Base-by-base conservation (phyloP, 2,888 invertebrate genomes). In the Perizoma affinitatum region DNA sequence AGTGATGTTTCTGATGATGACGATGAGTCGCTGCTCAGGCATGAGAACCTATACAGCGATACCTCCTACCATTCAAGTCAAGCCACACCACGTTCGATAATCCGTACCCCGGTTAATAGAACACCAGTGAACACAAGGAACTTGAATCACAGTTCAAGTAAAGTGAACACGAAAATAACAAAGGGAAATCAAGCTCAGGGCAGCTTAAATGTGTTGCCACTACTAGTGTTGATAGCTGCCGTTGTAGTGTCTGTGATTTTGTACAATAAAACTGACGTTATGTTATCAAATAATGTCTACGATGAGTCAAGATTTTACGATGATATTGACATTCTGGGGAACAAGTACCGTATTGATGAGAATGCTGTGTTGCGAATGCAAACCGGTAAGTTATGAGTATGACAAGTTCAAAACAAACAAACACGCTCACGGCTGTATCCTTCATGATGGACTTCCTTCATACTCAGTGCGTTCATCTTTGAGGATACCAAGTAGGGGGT, bases 331-430 rank as follows among this genome's bases (percentile, higher is more conserved):
- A 65, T 70, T 52, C 66, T 91, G 36, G 82, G 84, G 57, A 70
- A 76, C 41, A 86, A 84, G 70, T 91, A 88, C 70, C 82, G 80
- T 70, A 76, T 90, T 33, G 78, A 76, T 71, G 74, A 76, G 57
- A 70, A 87, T 68, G 78, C 86, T 9, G 82, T 90, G 57, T 70
- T 90, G 44, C 79, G 84, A 73, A 72, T 91, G 42, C 80, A 83
- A 78, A 73, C 79, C 71, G 92, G 91, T 91, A 72, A 80, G 78
- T 3, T 46, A 43, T 50, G 49, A 55, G 3, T 38, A 38, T 5
- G 38, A 7, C 7, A 38, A 7, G 7, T 38, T 38, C 7, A 38
- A 38, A 38, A 38, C 4, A 38, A 38, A 38, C 38, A 22, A 22
- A 22, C 22, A 22, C 22, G 22, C 22, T 22, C 22, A 22, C 22